Evolutionary conservation across 2,797 vertebrate genomes (phyloP).

Genomic region (Thamnophis elegans): DNA sequence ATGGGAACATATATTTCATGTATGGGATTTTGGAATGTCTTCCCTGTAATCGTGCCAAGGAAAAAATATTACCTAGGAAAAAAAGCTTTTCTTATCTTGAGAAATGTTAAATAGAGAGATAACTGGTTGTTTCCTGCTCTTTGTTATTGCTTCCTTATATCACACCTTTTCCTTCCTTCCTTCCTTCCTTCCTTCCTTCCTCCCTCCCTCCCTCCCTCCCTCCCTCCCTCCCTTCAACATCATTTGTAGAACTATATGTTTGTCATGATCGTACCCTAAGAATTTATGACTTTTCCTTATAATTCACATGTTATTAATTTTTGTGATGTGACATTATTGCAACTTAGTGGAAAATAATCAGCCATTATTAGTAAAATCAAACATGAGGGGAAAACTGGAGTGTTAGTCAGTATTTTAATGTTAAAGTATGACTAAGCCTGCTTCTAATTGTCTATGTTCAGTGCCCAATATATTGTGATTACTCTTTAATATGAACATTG

Average conservation of each 20-base stretch:
- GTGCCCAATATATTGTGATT: constrained; percentile 29
- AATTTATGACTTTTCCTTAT: neutral
- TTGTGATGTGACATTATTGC: neutral
- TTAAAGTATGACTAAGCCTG: neutral
- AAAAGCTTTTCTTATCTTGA: neutral
- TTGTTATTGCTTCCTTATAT: neutral
- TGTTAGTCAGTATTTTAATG: neutral
- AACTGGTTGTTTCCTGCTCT: neutral
- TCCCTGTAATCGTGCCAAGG: neutral
- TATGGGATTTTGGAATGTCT: neutral
- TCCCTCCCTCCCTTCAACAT: neutral
- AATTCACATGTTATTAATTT: neutral
- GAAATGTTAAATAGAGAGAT: neutral
- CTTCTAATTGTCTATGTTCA: neutral
- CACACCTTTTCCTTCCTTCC: neutral
- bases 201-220: too few relatives aligned
- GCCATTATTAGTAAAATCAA: neutral
- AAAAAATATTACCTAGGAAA: neutral
- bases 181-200: neutral
- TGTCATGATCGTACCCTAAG: neutral
- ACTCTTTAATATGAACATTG: constrained; percentile 20
- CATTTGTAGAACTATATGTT: neutral
- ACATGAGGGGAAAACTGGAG: neutral
- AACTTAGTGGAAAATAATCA: neutral
- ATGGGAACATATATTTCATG: neutral